Evolutionary conservation across 2,888 invertebrate species (phyloP), one percentile per base, ranked within the genome.

Genomic region (Noctua janthina): DNA sequence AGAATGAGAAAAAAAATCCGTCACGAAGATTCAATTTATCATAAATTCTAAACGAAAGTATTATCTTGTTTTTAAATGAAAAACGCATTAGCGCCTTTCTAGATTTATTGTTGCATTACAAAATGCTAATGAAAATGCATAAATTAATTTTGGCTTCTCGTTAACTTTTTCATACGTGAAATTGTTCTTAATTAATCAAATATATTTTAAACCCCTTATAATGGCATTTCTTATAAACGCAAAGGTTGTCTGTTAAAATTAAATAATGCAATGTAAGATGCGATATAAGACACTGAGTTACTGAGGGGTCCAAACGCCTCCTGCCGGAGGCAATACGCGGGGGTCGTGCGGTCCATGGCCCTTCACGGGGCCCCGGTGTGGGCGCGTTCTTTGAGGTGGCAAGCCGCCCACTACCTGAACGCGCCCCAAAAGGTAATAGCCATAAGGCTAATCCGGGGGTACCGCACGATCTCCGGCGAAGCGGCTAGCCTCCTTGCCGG

Each of bases 11-110:
- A 67, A 56, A 71, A 67, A 23, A 17, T 73, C 13, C 43, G 43
- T 69, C 62, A 73, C n/a, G 72, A 64, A 49, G 1, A 73, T 43
- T n/a, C 13, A 73, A 79, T 80, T 73, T 72, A 4, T 73, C 78
- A 62, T 72, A 70, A 59, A n/a, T 78, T 56, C 6, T 84, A 3
- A 68, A 71, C 35, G 17, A 23, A 15, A 29, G 23, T 10, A 71
- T 59, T 49, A 54, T 20, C 35, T 59, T 59, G 49, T 6, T 71
- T 35, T 23, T 51, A 54, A 54, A n/a, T 67, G 7, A 15, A 84
- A 59, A 49, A 7, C 54, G 35, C 29, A 84, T 71, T 46, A 71
- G 46, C 11, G 13, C 3, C 10, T 83, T 17, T 54, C 39, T 8
- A 62, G 15, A 84, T 78, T 70, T 6, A 17, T 78, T 66, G 5